phyloP scores from a whole-genome alignment of 2,888 invertebrate species.

The Drosophila kanekoi region DNA sequence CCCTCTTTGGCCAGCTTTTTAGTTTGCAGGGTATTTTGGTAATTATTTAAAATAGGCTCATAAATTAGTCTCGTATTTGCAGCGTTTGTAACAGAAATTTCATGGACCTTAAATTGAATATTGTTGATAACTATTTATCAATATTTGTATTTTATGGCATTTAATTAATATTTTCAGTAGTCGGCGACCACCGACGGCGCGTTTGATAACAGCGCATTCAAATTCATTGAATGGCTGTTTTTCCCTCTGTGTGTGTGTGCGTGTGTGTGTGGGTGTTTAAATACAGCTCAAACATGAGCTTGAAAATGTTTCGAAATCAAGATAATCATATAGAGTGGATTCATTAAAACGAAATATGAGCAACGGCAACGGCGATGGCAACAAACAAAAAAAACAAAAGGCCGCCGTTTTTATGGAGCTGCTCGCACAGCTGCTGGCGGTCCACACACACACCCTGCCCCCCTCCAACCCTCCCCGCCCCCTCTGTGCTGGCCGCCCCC shows the following conservation, averaged over 20 bases:
- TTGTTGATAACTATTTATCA: conserved; percentile 66
- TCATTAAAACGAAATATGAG: conserved; percentile 80
- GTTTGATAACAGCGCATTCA: conserved; percentile 53
- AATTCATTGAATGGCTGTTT: conserved; percentile 32
- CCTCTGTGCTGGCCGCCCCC: not conserved
- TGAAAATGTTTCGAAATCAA: conserved; percentile 74
- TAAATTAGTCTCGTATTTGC: conserved; percentile 35
- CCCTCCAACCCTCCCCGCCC: not conserved
- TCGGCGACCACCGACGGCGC: conserved; percentile 58
- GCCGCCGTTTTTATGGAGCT: conserved; percentile 48
- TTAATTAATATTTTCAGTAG: conserved; percentile 78
- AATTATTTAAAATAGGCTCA: conserved; percentile 27
- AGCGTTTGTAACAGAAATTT: conserved; percentile 41
- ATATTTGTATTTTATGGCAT: conserved; percentile 70
- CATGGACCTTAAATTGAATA: conserved; percentile 45
- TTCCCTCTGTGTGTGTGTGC: conserved; percentile 5
- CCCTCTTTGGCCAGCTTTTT: not conserved
- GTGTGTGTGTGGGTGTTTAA: conserved; percentile 30
- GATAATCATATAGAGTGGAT: conserved; percentile 77
- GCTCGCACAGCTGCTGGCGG: conserved; percentile 57
- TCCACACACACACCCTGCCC: conserved; percentile 21
- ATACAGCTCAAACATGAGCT: conserved; percentile 29
- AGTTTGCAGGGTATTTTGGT: conserved; percentile 16
- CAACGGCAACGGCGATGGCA: conserved; percentile 45
- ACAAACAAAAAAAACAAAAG: conserved; percentile 42